Conservation (phyloP, 1,140 invertebrate species). For the Xylocopa sonorina region DNA sequence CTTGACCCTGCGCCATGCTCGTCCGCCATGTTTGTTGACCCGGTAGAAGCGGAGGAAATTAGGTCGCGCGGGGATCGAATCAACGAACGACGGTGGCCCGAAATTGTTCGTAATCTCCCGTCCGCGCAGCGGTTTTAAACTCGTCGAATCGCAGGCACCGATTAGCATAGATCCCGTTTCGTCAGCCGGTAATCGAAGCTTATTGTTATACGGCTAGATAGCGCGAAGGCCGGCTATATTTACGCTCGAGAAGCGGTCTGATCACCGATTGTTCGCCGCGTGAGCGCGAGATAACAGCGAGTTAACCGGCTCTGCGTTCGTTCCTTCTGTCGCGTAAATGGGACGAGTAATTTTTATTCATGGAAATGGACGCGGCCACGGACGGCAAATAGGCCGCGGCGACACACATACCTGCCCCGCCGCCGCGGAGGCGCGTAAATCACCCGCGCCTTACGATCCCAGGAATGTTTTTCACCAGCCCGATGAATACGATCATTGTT, state of each 20-base stretch:
- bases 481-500: slow-evolving; percentile 39
- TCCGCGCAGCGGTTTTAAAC: slow-evolving; percentile 4
- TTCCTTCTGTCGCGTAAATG: slow-evolving; percentile 8
- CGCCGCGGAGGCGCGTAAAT: neutral
- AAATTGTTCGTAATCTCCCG: neutral
- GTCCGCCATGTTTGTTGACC: neutral
- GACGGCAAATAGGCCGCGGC: slow-evolving; percentile 4
- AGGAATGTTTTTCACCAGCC: slow-evolving; percentile 15
- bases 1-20: slow-evolving; percentile 7
- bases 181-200: slow-evolving; percentile 12
- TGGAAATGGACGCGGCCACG: slow-evolving; percentile 20
- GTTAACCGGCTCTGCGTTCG: neutral
- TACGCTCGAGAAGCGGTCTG: slow-evolving; percentile 10
- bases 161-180: slow-evolving; percentile 35
- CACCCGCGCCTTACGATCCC: slow-evolving; percentile 13
- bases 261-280: slow-evolving; percentile 40
- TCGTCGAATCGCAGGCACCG: neutral
- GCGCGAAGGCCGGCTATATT: slow-evolving; percentile 30
- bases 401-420: slow-evolving; percentile 10
- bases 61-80: neutral
- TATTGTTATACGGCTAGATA: slow-evolving; percentile 31
- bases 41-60: neutral
- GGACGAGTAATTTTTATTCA: slow-evolving; percentile 25
- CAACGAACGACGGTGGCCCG: neutral
- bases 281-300: slow-evolving; percentile 37